phyloP scores from a whole-genome alignment of 1,140 invertebrate species.

The Camponotus floridanus region DNA sequence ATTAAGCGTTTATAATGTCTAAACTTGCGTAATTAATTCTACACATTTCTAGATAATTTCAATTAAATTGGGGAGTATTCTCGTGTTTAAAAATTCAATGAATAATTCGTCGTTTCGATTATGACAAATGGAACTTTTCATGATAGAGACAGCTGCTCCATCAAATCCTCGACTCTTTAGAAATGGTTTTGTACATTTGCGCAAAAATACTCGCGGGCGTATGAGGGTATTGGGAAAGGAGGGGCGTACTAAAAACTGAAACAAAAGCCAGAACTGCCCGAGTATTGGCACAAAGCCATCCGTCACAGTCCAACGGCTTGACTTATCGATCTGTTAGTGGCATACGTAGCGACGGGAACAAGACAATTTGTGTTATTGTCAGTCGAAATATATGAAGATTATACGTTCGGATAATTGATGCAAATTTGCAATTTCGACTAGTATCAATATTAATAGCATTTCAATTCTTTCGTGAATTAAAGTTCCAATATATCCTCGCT shows the following conservation, averaged over 20 bases:
- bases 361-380: conserved; percentile 38
- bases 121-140: conserved; percentile 61
- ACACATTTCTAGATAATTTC: background rate
- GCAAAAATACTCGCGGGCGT: conserved; percentile 58
- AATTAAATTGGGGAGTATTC: background rate
- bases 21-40: background rate
- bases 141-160: conserved; percentile 52
- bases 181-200: conserved; percentile 7
- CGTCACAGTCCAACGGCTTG: conserved; percentile 51
- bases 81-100: conserved; percentile 44
- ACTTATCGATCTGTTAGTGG: conserved; percentile 65
- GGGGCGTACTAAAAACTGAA: conserved; percentile 57
- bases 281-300: conserved; percentile 63
- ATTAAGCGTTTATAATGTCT: background rate
- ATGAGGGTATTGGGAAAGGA: background rate
- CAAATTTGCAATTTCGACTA: background rate
- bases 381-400: background rate
- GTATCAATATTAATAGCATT: background rate
- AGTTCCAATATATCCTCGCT: background rate
- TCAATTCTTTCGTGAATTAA: background rate
- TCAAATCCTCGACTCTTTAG: conserved; percentile 47
- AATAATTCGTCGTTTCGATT: background rate
- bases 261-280: conserved; percentile 65
- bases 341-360: conserved; percentile 23
- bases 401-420: conserved; percentile 22